Conservation (phyloP, 2,113 vertebrate genomes). For the Barbus barbus region DNA sequence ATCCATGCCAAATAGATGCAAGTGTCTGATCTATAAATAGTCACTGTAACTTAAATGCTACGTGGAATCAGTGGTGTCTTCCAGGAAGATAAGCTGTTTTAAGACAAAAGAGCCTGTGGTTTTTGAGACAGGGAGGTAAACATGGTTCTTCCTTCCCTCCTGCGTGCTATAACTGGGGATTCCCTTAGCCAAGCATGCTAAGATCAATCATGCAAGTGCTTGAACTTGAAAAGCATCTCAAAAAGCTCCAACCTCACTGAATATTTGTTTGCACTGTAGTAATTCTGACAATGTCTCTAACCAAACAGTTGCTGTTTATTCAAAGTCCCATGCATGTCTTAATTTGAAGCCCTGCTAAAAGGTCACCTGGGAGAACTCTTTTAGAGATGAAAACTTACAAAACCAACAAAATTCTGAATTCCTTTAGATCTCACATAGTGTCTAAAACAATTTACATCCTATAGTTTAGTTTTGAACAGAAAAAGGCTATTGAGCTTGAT, state of each 20-base stretch:
- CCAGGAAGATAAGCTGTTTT: conserved; percentile 33
- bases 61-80: neutral
- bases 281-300: neutral
- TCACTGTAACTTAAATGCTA: neutral
- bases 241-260: neutral
- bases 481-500: neutral
- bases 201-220: neutral
- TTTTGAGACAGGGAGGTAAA: conserved; percentile 1
- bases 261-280: neutral
- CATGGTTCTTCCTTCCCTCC: neutral
- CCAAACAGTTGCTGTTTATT: neutral
- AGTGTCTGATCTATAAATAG: conserved; percentile 22
- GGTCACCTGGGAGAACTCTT: neutral
- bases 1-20: neutral
- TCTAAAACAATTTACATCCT: neutral
- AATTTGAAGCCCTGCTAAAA: neutral
- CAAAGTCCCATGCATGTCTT: neutral
- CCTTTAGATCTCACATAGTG: neutral
- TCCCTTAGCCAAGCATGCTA: neutral
- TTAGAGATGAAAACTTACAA: neutral
- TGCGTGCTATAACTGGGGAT: neutral
- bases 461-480: neutral
- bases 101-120: conserved; percentile 8
- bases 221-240: neutral
- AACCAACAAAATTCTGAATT: neutral